These are phyloP conservation scores for Lates calcarifer DNA, from an alignment of 2,113 vertebrate species.

Conservation along the genomic window DNA sequence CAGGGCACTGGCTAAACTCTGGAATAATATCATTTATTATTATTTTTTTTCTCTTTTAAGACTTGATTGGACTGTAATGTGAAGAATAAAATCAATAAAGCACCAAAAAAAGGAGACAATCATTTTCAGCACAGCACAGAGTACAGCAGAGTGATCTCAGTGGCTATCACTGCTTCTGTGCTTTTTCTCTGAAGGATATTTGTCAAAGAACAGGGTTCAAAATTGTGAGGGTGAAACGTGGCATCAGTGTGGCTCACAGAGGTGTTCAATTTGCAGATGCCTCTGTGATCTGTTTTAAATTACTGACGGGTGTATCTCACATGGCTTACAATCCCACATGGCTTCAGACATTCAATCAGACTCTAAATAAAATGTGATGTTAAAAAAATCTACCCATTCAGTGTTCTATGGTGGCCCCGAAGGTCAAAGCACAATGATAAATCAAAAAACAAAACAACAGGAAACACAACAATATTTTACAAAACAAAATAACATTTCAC, in stretches of 20 bases:
- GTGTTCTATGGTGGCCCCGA: too few species aligned
- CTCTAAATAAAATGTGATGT: too few species aligned
- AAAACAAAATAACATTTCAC: too few species aligned
- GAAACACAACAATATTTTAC: too few species aligned
- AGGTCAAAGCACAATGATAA: too few species aligned
- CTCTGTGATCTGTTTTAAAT: too few species aligned
- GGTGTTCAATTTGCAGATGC: slow-evolving; percentile 41
- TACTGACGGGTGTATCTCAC: too few species aligned
- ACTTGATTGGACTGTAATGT: background rate
- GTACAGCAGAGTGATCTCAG: background rate
- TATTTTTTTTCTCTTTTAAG: slow-evolving; percentile 1
- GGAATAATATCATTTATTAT: slow-evolving; percentile 27
- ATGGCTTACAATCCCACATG: too few species aligned
- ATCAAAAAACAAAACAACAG: too few species aligned
- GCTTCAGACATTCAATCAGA: too few species aligned
- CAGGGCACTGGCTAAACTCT: slow-evolving; percentile 1
- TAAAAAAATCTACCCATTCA: too few species aligned
- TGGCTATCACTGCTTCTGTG: background rate
- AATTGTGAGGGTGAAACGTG: background rate
- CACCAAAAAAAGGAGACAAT: background rate
- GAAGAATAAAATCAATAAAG: background rate
- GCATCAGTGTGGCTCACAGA: background rate
- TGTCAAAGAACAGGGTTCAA: background rate
- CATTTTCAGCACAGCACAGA: background rate
- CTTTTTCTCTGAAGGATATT: background rate